These are phyloP conservation scores for Heterocephalus glaber DNA, from an alignment of 2,113 vertebrate genomes.

Conservation along the genomic window DNA sequence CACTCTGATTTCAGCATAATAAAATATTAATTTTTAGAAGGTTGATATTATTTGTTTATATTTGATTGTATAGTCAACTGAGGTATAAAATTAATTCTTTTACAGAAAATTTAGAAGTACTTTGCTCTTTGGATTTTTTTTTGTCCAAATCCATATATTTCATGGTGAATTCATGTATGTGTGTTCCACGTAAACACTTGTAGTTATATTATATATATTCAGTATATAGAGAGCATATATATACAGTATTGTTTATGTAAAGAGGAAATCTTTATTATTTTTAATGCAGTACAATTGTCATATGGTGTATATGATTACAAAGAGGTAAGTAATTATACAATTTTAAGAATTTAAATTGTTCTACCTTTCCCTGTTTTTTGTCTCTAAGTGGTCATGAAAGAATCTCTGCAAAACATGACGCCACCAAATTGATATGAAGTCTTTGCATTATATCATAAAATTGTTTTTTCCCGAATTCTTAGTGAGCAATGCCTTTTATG, in stretches of 20 bases:
- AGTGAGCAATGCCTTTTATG: neutral
- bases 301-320: neutral
- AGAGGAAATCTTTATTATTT: neutral
- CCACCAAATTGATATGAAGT: neutral
- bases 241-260: neutral
- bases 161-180: neutral
- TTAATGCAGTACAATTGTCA: neutral
- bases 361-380: neutral
- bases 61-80: neutral
- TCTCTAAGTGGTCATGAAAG: neutral
- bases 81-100: neutral
- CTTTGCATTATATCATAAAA: neutral
- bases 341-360: neutral
- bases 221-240: fast-evolving
- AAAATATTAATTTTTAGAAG: neutral
- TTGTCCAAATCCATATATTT: neutral
- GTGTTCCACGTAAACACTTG: neutral
- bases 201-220: neutral
- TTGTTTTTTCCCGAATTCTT: neutral
- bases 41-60: neutral
- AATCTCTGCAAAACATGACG: neutral
- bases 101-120: neutral
- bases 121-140: neutral
- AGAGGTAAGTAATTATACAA: neutral
- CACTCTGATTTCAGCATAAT: neutral